Evolutionary conservation across 2,113 vertebrate species (phyloP), one percentile per base, ranked within the genome.

Genomic region (Bujurquina vittata): DNA sequence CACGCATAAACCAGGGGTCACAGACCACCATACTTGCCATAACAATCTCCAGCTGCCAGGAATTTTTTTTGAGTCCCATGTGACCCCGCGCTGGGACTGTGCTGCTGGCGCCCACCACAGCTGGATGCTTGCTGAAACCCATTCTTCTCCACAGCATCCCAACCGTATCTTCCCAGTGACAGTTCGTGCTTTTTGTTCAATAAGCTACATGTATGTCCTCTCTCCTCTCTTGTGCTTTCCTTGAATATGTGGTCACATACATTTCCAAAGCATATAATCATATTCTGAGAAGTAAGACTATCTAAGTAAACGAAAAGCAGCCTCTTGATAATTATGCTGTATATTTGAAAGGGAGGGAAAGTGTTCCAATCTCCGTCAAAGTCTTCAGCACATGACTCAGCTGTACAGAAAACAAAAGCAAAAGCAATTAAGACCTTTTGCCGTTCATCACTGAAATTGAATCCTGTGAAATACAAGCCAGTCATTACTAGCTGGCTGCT

Each of bases 371-470:
- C 77, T 40, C 62, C 81, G 31, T 75, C 56, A 57, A 35, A 33
- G 49, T 73, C 72, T 88, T 63, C 9, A 54, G 84, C 77, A 89
- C 73, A 89, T 89, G 85, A 92, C 76, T 87, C 89, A 82, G 90
- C 87, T 89, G 84, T 84, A 80, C 37, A 61, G 81, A 84, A 83
- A 87, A 81, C 59, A 79, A 90, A 91, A 84, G 75, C 87, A 89
- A 91, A 93, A 91, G 85, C 82, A 92, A 93, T 91, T 91, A 91
- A 90, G 87, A 85, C 83, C 80, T 67, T 84, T 87, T 40, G 85
- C 87, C 65, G 73, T 92, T 93, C 80, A 77, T 91, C 83, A 91
- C 83, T 83, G 74, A 79, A 91, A 92, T 87, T 86, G 83, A 88
- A 91, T 88, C 82, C 78, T 72, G 87, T 87, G 89, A 93, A 93